A percentile compares a stretch with the other conserved stretches of the same genome.
phyloP scores from a whole-genome alignment of 2,888 invertebrate genomes.

The Andrena trimmerana region DNA sequence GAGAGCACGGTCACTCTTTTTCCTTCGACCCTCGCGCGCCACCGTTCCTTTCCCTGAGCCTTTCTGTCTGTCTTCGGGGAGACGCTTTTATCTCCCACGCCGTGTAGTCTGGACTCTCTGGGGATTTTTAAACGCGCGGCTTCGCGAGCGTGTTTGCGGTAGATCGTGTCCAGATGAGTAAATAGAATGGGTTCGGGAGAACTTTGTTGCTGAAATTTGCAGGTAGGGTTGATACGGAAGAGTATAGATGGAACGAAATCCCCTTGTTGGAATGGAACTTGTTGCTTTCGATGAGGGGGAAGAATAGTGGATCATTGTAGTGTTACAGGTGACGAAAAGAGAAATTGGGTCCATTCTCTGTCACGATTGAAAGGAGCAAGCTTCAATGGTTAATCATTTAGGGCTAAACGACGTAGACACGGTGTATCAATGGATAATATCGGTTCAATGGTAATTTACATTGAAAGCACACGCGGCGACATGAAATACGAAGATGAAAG shows the following conservation, averaged over 20 bases:
- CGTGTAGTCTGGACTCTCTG: constrained; percentile 16
- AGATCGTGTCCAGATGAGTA: background rate
- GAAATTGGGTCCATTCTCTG: background rate
- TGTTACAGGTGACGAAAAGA: too few relatives aligned
- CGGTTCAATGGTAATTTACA: too few relatives aligned
- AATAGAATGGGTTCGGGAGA: background rate
- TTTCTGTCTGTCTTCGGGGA: constrained; percentile 51
- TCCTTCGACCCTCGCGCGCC: constrained; percentile 2
- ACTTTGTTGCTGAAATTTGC: too few relatives aligned
- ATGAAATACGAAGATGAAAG: background rate
- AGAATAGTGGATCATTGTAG: too few relatives aligned
- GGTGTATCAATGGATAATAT: too few relatives aligned
- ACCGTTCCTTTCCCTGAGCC: constrained; percentile 8
- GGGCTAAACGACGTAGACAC: too few relatives aligned
- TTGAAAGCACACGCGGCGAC: background rate
- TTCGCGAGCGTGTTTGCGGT: background rate
- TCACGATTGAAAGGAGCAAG: background rate
- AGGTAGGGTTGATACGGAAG: too few relatives aligned
- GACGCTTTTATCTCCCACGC: constrained; percentile 60
- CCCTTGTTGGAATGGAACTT: too few relatives aligned
- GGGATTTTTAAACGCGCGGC: constrained; percentile 23
- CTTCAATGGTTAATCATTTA: too few relatives aligned
- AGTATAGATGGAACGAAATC: too few relatives aligned
- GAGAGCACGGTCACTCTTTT: constrained; percentile 34
- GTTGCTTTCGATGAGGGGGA: too few relatives aligned